Evolutionary conservation across 2,888 invertebrate species (phyloP).

Genomic region (Endotricha flammealis): DNA sequence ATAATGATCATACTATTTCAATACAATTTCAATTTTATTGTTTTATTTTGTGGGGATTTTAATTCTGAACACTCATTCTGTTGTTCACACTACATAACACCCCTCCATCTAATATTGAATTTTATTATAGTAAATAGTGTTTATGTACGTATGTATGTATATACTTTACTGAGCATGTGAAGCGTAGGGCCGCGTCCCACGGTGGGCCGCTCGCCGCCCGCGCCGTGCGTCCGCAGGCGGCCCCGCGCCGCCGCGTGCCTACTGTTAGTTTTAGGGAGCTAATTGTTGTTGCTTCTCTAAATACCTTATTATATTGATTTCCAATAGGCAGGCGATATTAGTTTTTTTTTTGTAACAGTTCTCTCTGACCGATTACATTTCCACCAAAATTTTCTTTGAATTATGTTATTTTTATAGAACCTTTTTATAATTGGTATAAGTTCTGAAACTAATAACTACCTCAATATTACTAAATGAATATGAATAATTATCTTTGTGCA

Average conservation of each 20-base stretch:
- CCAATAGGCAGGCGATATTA: conserved; percentile 45
- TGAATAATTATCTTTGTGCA: conserved; percentile 75
- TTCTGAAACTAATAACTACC: conserved; percentile 78
- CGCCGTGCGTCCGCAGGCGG: not conserved
- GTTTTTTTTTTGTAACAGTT: conserved; percentile 43
- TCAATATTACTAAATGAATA: conserved; percentile 77
- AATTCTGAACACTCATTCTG: conserved; percentile 38
- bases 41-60: conserved; percentile 41
- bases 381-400: conserved; percentile 54
- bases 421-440: conserved; percentile 76
- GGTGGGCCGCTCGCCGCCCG: conserved; percentile 1
- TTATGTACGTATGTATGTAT: conserved; percentile 16
- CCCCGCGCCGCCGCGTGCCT: conserved; percentile 1
- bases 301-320: conserved; percentile 48
- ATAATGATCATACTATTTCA: conserved; percentile 8
- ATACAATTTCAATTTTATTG: conserved; percentile 35
- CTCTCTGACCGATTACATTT: conserved; percentile 43
- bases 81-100: conserved; percentile 43
- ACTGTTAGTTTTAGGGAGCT: conserved; percentile 37
- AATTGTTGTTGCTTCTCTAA: conserved; percentile 57
- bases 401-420: conserved; percentile 67
- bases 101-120: conserved; percentile 43
- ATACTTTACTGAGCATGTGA: conserved; percentile 9
- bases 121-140: conserved; percentile 46
- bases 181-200: not conserved